Evolutionary conservation across 2,888 invertebrate species (phyloP), one percentile per base, ranked within the genome.

Genomic region (Meta bourneti): DNA sequence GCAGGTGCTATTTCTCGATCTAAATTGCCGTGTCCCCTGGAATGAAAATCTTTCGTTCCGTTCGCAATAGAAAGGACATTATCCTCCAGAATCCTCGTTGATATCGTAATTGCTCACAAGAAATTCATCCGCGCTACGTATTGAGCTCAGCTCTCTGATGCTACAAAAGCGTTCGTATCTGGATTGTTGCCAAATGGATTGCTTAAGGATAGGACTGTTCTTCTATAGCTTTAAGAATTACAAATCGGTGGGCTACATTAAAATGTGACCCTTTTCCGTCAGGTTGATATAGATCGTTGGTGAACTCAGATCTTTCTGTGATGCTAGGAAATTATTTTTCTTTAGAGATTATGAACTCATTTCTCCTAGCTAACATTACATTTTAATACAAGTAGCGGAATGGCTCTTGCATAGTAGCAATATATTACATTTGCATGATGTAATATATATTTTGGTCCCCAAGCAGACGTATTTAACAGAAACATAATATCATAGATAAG

Each of bases 41-140:
- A 77, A 77, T 78, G 77, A 85, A 85, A 19, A 52, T 34, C 71
- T n/a, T 74, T 16, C 20, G 16, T 69, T 77, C 69, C 69, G 69
- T 77, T 83, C 77, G 69, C 51, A 19, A 71, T 83, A 83, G 74
- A 74, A 72, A 85, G 70, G 78, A 70, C 85, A 85, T 78, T 85
- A 85, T 69, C 69, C 19, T 49, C 70, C 75, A 11, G 49, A 85
- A 85, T 77, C 77, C 77, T 78, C 77, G 85, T 85, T 85, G 85
- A 85, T 85, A 78, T 61, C 61, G 78, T 85, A 85, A 85, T 85
- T 78, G 85, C 85, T 77, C 19, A 77, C 85, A 85, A 85, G 85
- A 85, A 85, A 85, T 85, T 85, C 72, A 70, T 70, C 69, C 85
- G 75, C 16, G n/a, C 34, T 70, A 13, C 61, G 77, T 54, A 85